phyloP scores from a whole-genome alignment of 2,888 invertebrate species.

The Drosophila eohydei region DNA sequence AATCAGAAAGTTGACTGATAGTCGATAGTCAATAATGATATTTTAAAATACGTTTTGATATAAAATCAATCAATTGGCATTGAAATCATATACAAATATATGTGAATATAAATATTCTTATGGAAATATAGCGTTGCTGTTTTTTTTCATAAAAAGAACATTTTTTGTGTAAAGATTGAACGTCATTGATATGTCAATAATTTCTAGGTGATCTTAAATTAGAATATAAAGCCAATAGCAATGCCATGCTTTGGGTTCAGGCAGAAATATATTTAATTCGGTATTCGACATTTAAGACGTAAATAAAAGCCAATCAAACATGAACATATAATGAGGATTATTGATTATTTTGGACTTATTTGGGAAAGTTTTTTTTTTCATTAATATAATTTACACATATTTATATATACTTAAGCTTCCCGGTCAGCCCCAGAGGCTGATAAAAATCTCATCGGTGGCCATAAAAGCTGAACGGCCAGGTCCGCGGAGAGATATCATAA shows the following conservation, averaged over 20 bases:
- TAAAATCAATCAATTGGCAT: no score
- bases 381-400: slow-evolving; percentile 7
- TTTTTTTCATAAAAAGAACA: not conserved
- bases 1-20: no score
- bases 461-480: slow-evolving; percentile 38
- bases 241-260: not conserved
- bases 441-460: slow-evolving; percentile 47
- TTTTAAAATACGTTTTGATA: no score
- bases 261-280: not conserved
- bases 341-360: not conserved
- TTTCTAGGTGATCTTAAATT: not conserved
- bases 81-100: no score
- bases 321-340: not conserved
- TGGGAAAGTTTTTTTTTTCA: not conserved
- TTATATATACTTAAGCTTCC: not conserved
- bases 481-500: slow-evolving; percentile 60
- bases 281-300: not conserved
- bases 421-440: slow-evolving; percentile 22
- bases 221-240: not conserved
- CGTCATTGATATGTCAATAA: not conserved
- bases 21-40: no score
- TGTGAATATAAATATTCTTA: no score
- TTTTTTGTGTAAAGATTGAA: not conserved
- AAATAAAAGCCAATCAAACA: not conserved
- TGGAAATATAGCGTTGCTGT: not conserved